Base-by-base conservation (phyloP, 2,113 vertebrate genomes). In the Lepus americanus region DNA sequence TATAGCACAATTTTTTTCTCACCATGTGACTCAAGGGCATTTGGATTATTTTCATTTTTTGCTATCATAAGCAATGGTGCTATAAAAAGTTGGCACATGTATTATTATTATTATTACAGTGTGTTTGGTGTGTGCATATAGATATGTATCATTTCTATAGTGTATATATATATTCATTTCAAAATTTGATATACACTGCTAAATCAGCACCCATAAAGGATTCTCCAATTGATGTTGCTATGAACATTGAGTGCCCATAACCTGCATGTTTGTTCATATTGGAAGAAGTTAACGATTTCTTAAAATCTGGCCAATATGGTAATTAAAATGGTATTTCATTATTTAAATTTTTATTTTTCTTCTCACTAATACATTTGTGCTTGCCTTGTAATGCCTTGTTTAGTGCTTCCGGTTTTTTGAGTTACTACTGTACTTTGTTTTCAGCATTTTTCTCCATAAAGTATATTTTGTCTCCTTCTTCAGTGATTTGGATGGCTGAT, bases 11-110 rank as follows among this genome's bases (percentile, higher is more conserved):
- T 81, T 94, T 61, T 81, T 81, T 84, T 85, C 39, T 27, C 31
- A 36, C 76, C 8, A 29, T 66, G 39, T n/a, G 76, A 49, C 36
- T 44, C 23, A 61, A 92, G n/a, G n/a, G 4, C n/a, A 82, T 63
- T 95, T 77, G 76, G 55, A 3, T 90, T 78, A 76, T 64, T 85
- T 94, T 20, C 16, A 69, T 53, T 79, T 61, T 80, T 87, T 66
- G 70, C 51, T 70, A 29, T 67, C 31, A 84, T 94, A 55, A 89
- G 63, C 23, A 94, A 53, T 74, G 27, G 31, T 80, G 6, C 33
- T 53, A 59, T 49, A 33, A 69, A 92, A 81, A 88, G n/a, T 49
- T 29, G 51, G 59, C 72, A 39, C 31, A 31, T 13, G 19, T 17
- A 36, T 76, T 10, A 74, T 31, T 17, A 36, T 76, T 10, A 74